Percentiles rank a stretch among this genome's conserved stretches.
Conservation (phyloP, 1,140 invertebrate genomes). For the Papilio machaon region DNA sequence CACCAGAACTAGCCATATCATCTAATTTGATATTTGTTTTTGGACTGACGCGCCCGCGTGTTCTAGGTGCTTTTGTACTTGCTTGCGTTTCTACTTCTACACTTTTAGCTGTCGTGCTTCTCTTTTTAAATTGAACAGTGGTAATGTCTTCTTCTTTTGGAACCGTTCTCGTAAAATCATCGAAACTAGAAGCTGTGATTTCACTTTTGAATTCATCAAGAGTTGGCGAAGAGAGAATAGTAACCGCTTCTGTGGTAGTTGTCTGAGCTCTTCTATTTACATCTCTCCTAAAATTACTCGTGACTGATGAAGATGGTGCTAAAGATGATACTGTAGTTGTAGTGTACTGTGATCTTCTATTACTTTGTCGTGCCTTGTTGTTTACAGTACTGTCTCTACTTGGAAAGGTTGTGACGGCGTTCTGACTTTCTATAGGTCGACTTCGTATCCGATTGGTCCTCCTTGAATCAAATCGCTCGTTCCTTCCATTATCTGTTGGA, state of each 20-base stretch:
- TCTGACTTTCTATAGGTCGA: constrained; percentile 53
- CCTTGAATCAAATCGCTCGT: constrained; percentile 70
- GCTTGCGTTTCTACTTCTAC: constrained; percentile 49
- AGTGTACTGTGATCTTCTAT: constrained; percentile 44
- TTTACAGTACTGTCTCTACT: constrained; percentile 53
- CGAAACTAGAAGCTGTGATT: constrained; percentile 52
- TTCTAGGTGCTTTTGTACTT: constrained; percentile 47
- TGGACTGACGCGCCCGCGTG: constrained; percentile 62
- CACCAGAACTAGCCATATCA: constrained; percentile 69
- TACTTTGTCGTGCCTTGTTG: constrained; percentile 54
- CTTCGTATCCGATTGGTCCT: constrained; percentile 65
- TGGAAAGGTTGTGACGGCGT: constrained; percentile 49
- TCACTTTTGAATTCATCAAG: constrained; percentile 58
- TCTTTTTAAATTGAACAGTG: constrained; percentile 62
- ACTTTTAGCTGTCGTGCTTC: constrained; percentile 56
- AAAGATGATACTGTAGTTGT: constrained; percentile 43
- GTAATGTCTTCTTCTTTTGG: constrained; percentile 51
- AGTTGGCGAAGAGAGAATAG: constrained; percentile 48
- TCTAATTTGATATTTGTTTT: constrained; percentile 57
- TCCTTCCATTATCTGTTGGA: constrained; percentile 48
- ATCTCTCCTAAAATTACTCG: not conserved
- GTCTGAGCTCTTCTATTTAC: constrained; percentile 13
- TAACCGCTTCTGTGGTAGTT: constrained; percentile 39
- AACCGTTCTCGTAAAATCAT: constrained; percentile 58
- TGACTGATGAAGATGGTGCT: constrained; percentile 1